Conservation (phyloP, 2,113 vertebrate genomes). For the Ophiodon elongatus region DNA sequence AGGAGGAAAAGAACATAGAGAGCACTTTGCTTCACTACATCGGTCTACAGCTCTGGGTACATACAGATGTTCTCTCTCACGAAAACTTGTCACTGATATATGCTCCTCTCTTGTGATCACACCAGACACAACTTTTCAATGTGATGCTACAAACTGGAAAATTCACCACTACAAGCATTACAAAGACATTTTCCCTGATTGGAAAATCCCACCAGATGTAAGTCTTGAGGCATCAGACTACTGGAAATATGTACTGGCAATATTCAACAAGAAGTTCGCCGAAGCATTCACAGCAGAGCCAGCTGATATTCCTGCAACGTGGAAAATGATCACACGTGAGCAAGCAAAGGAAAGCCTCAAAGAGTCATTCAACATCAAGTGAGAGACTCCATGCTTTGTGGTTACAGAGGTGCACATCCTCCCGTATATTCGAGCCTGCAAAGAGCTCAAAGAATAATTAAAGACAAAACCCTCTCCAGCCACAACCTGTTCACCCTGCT, state of each 20-base stretch:
- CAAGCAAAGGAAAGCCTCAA: constrained; percentile 72
- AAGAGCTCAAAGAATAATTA: too few species aligned
- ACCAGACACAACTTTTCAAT: constrained; percentile 8
- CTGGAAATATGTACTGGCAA: constrained; percentile 80
- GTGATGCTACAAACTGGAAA: accelerated
- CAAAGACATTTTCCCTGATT: constrained; percentile 62
- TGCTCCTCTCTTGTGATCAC: constrained; percentile 57
- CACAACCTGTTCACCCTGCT: too few species aligned
- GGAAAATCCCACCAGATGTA: constrained; percentile 77
- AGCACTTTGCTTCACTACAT: constrained; percentile 73
- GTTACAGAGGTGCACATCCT: not conserved
- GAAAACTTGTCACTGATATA: constrained; percentile 31
- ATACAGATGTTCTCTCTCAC: accelerated
- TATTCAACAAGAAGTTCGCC: constrained; percentile 68
- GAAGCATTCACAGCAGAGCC: not conserved
- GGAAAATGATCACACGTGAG: constrained; percentile 36
- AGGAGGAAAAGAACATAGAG: constrained; percentile 61
- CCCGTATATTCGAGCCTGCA: not conserved
- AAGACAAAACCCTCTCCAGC: too few species aligned
- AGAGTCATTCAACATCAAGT: constrained; percentile 60
- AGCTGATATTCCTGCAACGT: constrained; percentile 70
- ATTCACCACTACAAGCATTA: constrained; percentile 63
- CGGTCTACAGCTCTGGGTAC: constrained; percentile 35
- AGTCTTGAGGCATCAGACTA: constrained; percentile 79
- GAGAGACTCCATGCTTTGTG: not conserved